Base-by-base conservation (phyloP, 2,888 invertebrate genomes). In the Trissolcus brochymenae region DNA sequence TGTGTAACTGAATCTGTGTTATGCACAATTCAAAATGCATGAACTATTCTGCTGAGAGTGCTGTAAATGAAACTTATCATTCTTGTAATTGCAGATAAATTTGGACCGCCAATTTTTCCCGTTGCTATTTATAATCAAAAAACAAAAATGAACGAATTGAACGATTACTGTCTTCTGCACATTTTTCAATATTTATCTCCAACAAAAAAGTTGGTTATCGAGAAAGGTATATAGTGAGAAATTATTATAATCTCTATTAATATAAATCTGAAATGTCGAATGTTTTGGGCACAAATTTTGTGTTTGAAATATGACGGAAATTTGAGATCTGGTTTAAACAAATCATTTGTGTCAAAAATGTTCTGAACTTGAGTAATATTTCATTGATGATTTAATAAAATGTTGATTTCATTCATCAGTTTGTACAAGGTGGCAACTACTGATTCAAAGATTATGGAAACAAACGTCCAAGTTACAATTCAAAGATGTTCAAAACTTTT, bases 101-200 rank as follows among this genome's bases (percentile, higher is more conserved):
- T 4, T 46, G 3, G 46, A 14, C 9, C 4, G 16, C 3, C 6
- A n/a, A n/a, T 46, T 16, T 2, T 29, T 50, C 17, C 21, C 4
- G 21, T 21, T 1, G 4, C 21, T 21, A 21, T 21, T 2, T 4
- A 21, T 9, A 51, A 19, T 19, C 1, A 4, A n/a, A 2, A 50
- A 19, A 57, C 40, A n/a, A 25, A 56, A 54, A 75, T 75, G 67
- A 35, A 70, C 9, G 21, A 29, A 40, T 51, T 75, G 13, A 61
- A 76, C 17, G 76, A 76, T 64, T 65, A 76, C 46, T 76, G 76
- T 56, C 60, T 76, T 29, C 51, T 76, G 1, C 65, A 76, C 16
- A 64, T 76, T 56, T 76, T 76, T 55, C 70, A 70, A 56, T 76
- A 56, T 41, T 65, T 65, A 21, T 54, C 70, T 16, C 76, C 70